Conservation (phyloP, 2,888 invertebrate species). For the Periphyllus acericola region DNA sequence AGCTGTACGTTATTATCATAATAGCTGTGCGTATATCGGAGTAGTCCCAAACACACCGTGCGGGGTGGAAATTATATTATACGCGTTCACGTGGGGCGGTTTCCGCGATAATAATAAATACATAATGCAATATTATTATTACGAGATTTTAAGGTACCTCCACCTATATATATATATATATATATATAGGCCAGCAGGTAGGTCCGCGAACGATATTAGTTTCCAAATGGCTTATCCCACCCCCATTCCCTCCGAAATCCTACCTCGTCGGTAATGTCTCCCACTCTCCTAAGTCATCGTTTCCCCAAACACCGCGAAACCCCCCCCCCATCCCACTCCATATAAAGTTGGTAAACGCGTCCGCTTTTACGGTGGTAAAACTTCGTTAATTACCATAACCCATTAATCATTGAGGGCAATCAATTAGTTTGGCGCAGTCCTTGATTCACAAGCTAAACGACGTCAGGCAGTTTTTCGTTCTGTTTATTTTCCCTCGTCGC, state of each 20-base stretch:
- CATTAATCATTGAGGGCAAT: slow-evolving; percentile 53
- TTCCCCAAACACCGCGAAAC: not conserved
- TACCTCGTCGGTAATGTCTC: not conserved
- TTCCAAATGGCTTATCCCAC: slow-evolving; percentile 19
- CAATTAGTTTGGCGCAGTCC: slow-evolving; percentile 47
- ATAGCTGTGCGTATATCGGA: too few relatives aligned
- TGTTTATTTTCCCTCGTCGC: slow-evolving; percentile 5
- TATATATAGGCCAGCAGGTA: not conserved
- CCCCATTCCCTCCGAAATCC: not conserved
- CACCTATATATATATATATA: too few relatives aligned
- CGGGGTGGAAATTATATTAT: not conserved
- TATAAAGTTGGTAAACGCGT: slow-evolving; percentile 57
- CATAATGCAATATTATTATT: slow-evolving; percentile 8
- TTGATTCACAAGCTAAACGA: slow-evolving; percentile 50
- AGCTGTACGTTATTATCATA: too few relatives aligned
- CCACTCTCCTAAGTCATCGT: not conserved
- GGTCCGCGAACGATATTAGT: slow-evolving; percentile 19
- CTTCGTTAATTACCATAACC: slow-evolving; percentile 60
- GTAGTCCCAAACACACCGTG: too few relatives aligned
- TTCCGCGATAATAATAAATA: slow-evolving; percentile 22
- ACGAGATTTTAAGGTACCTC: not conserved
- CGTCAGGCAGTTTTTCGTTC: slow-evolving; percentile 46
- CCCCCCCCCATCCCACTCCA: not conserved
- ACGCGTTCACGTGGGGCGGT: not conserved
- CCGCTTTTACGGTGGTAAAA: slow-evolving; percentile 56